Evolutionary conservation across 64 coral and sea anemone species (phyloP).

Genomic region (Montipora sp.): DNA sequence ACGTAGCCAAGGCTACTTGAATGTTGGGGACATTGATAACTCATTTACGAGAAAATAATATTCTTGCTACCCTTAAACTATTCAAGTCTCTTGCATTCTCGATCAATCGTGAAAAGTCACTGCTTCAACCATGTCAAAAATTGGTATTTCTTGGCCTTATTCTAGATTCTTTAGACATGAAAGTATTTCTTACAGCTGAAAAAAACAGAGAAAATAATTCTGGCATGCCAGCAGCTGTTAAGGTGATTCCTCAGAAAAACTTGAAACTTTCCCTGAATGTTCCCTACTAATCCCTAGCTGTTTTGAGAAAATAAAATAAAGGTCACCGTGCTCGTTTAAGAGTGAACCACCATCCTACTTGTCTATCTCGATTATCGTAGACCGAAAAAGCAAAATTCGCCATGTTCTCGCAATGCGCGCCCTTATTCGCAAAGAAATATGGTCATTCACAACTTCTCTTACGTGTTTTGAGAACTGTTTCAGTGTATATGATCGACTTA

Average conservation of each 20-base stretch:
- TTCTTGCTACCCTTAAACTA: conserved; percentile 7
- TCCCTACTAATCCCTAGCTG: too few species aligned
- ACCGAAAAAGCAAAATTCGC: too few species aligned
- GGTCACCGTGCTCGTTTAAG: too few species aligned
- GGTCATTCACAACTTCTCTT: too few species aligned
- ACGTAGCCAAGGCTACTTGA: conserved; percentile 32
- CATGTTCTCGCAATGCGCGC: too few species aligned
- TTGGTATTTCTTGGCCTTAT: conserved; percentile 67
- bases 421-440: too few species aligned
- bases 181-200: conserved; percentile 45
- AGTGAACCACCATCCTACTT: too few species aligned
- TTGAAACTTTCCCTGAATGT: too few species aligned
- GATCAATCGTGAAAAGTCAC: conserved; percentile 54
- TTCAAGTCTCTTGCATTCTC: conserved; percentile 50
- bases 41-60: conserved; percentile 58
- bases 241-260: neutral
- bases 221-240: conserved; percentile 24
- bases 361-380: too few species aligned
- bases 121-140: conserved; percentile 49
- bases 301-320: too few species aligned
- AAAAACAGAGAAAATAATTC: conserved; percentile 53
- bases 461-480: too few species aligned
- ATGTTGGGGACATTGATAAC: conserved; percentile 46
- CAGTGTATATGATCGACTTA: too few species aligned
- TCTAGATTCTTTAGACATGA: conserved; percentile 60